phyloP scores from a whole-genome alignment of 1,140 invertebrate genomes.

The Lepeophtheirus salmonis region DNA sequence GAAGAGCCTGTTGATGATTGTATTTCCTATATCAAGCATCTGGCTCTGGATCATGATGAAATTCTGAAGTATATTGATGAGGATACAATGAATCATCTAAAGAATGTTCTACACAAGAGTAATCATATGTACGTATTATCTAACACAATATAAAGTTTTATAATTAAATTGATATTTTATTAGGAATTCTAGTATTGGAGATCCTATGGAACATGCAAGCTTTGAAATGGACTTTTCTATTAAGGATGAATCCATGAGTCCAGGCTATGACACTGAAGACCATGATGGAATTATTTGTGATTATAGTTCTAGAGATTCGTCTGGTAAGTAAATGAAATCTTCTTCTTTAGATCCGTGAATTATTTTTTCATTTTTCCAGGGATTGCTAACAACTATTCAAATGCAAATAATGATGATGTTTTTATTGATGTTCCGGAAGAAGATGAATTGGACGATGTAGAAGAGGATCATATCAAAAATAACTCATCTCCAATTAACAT shows the following conservation, averaged over 20 bases:
- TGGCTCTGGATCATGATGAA: neutral
- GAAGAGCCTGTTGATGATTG: neutral
- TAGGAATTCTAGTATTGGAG: neutral
- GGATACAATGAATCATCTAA: neutral
- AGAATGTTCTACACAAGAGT: neutral
- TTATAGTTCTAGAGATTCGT: neutral
- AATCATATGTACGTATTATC: neutral
- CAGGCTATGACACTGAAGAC: neutral
- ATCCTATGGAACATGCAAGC: neutral
- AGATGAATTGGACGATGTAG: neutral
- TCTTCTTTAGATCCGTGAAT: neutral
- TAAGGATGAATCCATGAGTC: neutral
- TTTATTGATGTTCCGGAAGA: neutral
- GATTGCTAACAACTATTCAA: neutral
- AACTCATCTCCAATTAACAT: neutral
- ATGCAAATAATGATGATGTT: neutral
- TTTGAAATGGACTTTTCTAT: neutral
- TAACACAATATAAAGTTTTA: neutral
- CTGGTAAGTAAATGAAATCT: neutral
- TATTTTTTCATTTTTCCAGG: neutral
- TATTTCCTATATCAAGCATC: neutral
- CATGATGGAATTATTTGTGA: neutral
- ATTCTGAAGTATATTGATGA: neutral
- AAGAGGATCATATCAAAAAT: neutral
- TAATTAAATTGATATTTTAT: neutral